These are phyloP conservation scores for Drosophila ohnishii DNA, from an alignment of 1,140 invertebrate genomes.

Conservation along the genomic window DNA sequence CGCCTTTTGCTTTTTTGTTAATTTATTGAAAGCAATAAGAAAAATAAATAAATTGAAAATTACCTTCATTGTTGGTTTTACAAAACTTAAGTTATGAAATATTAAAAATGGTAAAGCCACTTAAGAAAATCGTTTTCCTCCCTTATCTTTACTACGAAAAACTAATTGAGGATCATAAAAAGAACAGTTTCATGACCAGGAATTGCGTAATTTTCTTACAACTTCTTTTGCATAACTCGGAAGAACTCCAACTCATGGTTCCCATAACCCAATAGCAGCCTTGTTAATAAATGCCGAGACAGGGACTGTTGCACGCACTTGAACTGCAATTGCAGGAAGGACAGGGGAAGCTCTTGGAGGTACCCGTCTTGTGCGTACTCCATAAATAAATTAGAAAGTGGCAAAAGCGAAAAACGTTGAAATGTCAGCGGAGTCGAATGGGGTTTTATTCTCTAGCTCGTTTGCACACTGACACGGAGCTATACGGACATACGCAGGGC, in stretches of 20 bases:
- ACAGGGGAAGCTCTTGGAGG: neutral
- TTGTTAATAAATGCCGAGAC: conserved; percentile 55
- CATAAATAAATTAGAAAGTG: conserved; percentile 81
- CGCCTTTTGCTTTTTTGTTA: neutral
- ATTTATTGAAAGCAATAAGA: neutral
- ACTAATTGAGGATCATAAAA: conserved; percentile 20
- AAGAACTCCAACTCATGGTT: conserved; percentile 2
- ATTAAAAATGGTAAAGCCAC: neutral
- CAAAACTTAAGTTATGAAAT: neutral
- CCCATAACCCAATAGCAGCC: conserved; percentile 42
- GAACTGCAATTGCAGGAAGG: conserved; percentile 58
- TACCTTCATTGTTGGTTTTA: neutral
- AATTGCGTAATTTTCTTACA: conserved; percentile 17
- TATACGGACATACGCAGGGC: neutral
- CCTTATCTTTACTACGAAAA: neutral
- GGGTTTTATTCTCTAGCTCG: conserved; percentile 32
- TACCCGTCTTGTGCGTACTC: conserved; percentile 42
- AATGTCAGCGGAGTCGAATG: conserved; percentile 45
- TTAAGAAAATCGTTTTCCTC: no score
- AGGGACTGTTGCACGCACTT: conserved; percentile 69
- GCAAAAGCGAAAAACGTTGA: conserved; percentile 65
- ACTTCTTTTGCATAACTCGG: conserved; percentile 46
- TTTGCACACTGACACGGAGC: conserved; percentile 36
- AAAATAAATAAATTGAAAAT: neutral
- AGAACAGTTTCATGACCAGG: neutral